A percentile compares a stretch with the other conserved stretches of the same genome.
These are phyloP conservation scores for Plectropomus leopardus DNA, from an alignment of 2,113 vertebrate genomes.

Conservation along the genomic window DNA sequence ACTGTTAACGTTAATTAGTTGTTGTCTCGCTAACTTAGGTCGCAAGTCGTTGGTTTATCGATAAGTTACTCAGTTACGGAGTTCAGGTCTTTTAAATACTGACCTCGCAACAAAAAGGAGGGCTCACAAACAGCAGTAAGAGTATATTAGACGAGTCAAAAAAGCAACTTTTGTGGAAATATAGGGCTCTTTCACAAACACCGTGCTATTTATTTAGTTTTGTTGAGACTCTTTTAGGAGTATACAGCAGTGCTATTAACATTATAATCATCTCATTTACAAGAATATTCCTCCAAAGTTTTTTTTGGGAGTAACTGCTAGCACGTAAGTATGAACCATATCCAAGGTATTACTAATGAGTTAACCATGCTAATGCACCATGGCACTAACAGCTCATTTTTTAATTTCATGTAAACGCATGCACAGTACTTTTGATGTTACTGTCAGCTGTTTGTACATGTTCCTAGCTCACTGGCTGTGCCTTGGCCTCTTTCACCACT, in stretches of 20 bases:
- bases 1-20: not conserved
- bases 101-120: fast-evolving
- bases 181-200: no score
- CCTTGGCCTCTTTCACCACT: not conserved
- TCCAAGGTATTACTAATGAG: not conserved
- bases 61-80: no score
- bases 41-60: not conserved
- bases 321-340: not conserved
- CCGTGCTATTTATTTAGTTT: no score
- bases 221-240: not conserved
- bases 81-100: not conserved
- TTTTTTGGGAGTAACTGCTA: not conserved
- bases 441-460: not conserved
- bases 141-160: not conserved
- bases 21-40: not conserved
- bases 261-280: no score
- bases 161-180: not conserved
- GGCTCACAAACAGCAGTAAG: not conserved
- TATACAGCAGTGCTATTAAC: not conserved
- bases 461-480: not conserved
- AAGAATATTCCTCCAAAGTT: not conserved
- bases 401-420: not conserved
- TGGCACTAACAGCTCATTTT: not conserved
- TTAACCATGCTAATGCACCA: not conserved
- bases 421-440: not conserved